phyloP scores from a whole-genome alignment of 1,140 invertebrate species.

The Cephus cinctus region DNA sequence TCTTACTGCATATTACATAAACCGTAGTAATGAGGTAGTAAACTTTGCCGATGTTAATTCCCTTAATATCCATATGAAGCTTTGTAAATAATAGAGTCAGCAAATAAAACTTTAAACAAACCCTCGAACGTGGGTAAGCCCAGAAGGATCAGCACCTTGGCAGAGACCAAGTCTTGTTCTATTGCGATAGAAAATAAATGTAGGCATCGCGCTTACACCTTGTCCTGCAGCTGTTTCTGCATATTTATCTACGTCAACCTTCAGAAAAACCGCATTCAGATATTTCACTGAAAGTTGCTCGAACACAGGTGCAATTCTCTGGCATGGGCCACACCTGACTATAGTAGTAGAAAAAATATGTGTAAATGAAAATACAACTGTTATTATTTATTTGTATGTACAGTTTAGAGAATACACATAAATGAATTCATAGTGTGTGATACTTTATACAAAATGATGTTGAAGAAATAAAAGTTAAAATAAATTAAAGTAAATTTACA shows the following conservation, averaged over 20 bases:
- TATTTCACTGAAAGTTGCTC: constrained; percentile 84
- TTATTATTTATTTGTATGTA: not conserved
- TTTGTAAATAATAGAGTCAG: too few relatives aligned
- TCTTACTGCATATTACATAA: too few relatives aligned
- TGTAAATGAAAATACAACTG: constrained; percentile 9
- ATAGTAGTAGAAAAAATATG: constrained; percentile 15
- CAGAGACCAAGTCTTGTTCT: constrained; percentile 72
- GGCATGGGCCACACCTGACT: constrained; percentile 91
- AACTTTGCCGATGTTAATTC: too few relatives aligned
- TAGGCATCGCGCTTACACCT: constrained; percentile 94
- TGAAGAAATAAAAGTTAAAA: not conserved
- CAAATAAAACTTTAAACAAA: too few relatives aligned
- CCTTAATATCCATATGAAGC: too few relatives aligned
- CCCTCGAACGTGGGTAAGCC: too few relatives aligned
- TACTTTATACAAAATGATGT: not conserved
- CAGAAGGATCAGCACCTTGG: constrained; percentile 79
- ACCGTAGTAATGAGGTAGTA: too few relatives aligned
- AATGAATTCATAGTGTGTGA: not conserved
- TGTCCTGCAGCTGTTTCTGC: constrained; percentile 81
- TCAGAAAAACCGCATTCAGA: constrained; percentile 86
- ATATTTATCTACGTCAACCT: constrained; percentile 92
- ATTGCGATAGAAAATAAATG: constrained; percentile 95
- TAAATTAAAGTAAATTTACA: not conserved
- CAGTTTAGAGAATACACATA: not conserved
- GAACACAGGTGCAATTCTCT: constrained; percentile 87